Base-by-base conservation (phyloP, 2,113 vertebrate species). In the Lepus timidus region DNA sequence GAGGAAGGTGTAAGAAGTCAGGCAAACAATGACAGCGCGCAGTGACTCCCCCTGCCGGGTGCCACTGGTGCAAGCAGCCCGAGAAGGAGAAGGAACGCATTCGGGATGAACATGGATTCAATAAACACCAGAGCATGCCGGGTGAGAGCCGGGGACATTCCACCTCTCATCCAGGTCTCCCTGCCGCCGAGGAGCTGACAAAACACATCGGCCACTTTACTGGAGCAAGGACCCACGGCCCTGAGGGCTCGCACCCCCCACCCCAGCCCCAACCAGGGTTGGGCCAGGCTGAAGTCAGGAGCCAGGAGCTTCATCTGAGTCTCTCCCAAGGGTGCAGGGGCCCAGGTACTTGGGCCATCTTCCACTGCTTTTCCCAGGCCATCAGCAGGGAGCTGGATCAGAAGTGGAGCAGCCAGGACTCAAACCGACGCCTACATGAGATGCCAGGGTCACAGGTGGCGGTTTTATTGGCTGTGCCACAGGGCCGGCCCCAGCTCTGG, bases 1-100 rank as follows among this genome's bases (percentile, higher is more conserved):
- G 62, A 93, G 62, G 88, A 87, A 90, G 62, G 76, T 94, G 64
- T 81, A 71, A 84, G 78, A 97, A 91, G 81, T 89, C 84, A 84
- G 29, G 62, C 70, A 84, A 84, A 65, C 65, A 87, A 61, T 49
- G 81, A 91, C 80, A 87, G 89, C 49, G 16, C 11, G 7, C 62
- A 64, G 19, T 14, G 19, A n/a, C 17, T 49, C 89, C 89, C 86
- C 6, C 19, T 55, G 9, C 81, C 2, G 0, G 11, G 67, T 25
- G 31, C 29, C 22, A 0, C 76, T 39, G 25, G 44, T 51, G 33
- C 4, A 49, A 85, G 82, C 64, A 52, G 68, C 22, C 68, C 61
- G 55, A 68, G n/a, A 65, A 25, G 79, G 11, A 80, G 27, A 44
- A 86, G 90, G 49, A 5, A 61, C 9, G 3, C 4, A 0, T 23